These are phyloP conservation scores for Steatornis caripensis DNA, from an alignment of 2,113 vertebrate genomes.

Conservation along the genomic window DNA sequence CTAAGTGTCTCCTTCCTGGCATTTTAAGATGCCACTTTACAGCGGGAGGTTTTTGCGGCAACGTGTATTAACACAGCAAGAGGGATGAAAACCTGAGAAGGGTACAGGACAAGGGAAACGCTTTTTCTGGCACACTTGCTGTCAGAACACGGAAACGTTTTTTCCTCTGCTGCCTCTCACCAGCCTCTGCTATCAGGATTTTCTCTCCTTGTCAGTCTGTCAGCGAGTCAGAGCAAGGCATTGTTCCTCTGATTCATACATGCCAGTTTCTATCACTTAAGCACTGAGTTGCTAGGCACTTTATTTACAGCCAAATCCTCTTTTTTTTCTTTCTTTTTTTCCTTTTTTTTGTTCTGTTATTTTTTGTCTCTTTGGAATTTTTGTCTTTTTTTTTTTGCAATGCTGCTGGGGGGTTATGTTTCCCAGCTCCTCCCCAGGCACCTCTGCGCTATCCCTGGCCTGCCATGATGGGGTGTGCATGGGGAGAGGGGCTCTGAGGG, in stretches of 20 bases:
- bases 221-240: background rate
- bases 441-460: fast-evolving
- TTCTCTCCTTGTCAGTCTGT: background rate
- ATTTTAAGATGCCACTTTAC: background rate
- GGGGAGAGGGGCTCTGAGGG: background rate
- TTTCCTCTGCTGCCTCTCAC: background rate
- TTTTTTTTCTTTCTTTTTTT: fast-evolving
- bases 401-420: background rate
- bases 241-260: background rate
- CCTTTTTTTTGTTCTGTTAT: fast-evolving
- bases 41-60: background rate
- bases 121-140: background rate
- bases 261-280: background rate
- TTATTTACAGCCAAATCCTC: background rate
- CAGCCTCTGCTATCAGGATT: background rate
- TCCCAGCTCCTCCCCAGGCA: background rate
- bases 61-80: fast-evolving
- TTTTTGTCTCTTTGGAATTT: background rate
- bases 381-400: background rate
- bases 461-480: background rate
- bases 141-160: background rate
- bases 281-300: background rate
- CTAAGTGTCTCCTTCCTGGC: background rate
- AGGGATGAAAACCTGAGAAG: background rate
- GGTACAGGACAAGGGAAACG: background rate